phyloP scores from a whole-genome alignment of 2,888 invertebrate species.

The Monopis laevigella region DNA sequence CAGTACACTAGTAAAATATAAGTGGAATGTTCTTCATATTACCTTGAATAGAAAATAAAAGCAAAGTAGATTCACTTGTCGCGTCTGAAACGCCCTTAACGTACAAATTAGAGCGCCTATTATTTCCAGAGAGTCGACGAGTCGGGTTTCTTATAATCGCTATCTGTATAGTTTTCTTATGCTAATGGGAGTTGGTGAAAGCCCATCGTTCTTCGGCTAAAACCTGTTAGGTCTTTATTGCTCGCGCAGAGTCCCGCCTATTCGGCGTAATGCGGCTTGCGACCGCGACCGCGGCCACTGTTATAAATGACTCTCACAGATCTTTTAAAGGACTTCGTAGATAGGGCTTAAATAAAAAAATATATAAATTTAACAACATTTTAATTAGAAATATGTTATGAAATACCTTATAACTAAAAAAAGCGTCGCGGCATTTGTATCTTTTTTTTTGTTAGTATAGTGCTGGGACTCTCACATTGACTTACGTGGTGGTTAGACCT shows the following conservation, averaged over 20 bases:
- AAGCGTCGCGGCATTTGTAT: no score
- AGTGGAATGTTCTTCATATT: background rate
- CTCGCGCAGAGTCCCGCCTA: conserved; percentile 7
- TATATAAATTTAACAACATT: no score
- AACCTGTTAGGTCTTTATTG: conserved; percentile 10
- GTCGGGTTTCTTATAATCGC: conserved; percentile 9
- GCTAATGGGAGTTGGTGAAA: conserved; percentile 9
- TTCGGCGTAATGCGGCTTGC: conserved; percentile 7
- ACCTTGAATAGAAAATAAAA: background rate
- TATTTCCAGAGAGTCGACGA: conserved; percentile 7
- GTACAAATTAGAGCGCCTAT: no score
- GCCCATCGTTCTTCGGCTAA: conserved; percentile 8
- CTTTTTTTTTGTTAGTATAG: no score
- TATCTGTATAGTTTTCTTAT: conserved; percentile 11
- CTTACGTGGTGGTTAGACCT: no score
- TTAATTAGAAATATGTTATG: no score
- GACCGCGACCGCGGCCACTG: conserved; percentile 6
- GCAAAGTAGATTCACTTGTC: background rate
- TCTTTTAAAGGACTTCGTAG: no score
- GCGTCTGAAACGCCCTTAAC: no score
- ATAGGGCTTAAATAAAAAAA: no score
- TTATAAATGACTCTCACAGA: conserved; percentile 5
- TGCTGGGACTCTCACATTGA: no score
- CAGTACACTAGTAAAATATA: background rate
- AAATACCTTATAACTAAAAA: no score